Percentiles rank a stretch among this genome's conserved stretches.
Conservation (phyloP, 35 echinoderm and acorn worm genomes). For the Strongylocentrotus purpuratus region DNA sequence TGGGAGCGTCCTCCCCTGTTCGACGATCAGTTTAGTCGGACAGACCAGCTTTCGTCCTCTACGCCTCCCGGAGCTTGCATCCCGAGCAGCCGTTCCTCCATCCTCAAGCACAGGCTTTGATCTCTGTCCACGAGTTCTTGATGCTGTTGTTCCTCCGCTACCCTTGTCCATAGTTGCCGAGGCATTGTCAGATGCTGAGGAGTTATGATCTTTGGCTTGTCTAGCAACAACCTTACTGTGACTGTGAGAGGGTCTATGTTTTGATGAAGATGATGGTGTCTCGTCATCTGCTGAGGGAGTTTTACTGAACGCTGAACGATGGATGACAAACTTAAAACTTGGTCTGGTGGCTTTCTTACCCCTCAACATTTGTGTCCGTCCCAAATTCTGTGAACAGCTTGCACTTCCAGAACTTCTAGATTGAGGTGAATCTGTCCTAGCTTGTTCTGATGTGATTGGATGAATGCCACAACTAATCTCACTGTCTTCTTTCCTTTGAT, state of each 20-base stretch:
- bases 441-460: not conserved
- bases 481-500: not conserved
- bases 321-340: constrained; percentile 4
- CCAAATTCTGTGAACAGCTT: not conserved
- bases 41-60: constrained; percentile 12
- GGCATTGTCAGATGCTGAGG: not conserved
- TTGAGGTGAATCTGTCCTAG: not conserved
- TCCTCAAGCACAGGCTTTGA: not conserved
- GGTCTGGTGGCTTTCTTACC: not conserved
- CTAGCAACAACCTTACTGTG: not conserved
- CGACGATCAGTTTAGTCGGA: not conserved
- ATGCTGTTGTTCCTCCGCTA: not conserved
- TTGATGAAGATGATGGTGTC: not conserved
- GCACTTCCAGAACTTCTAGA: not conserved
- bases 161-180: not conserved
- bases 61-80: not conserved
- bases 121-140: constrained; percentile 13
- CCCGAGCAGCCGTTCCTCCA: not conserved
- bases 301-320: constrained; percentile 31
- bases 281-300: not conserved
- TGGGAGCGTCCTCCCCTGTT: not conserved
- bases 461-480: not conserved
- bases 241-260: not conserved
- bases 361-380: not conserved
- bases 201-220: not conserved